These are phyloP conservation scores for Rapana venosa DNA, from an alignment of 2,888 invertebrate genomes.

Conservation along the genomic window DNA sequence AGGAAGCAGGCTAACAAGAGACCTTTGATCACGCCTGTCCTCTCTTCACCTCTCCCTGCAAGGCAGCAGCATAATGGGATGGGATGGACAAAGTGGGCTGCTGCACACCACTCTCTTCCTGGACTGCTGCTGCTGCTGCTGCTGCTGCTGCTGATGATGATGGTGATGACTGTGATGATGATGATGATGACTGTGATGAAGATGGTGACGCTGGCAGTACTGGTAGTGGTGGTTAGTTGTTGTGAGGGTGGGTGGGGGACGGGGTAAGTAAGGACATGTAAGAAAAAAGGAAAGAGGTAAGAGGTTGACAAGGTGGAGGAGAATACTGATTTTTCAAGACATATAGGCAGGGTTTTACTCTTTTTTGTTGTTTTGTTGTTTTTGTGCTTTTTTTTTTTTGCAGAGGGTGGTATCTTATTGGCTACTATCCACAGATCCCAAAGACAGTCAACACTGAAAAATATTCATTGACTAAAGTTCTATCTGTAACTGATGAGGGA, in stretches of 20 bases:
- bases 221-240: not conserved
- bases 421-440: too few relatives aligned
- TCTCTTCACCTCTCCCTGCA: too few relatives aligned
- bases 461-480: too few relatives aligned
- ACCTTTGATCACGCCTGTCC: not conserved
- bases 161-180: not conserved
- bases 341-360: not conserved
- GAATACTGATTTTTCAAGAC: not conserved
- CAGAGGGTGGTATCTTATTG: too few relatives aligned
- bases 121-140: not conserved
- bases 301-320: too few relatives aligned
- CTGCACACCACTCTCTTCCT: not conserved
- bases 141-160: too few relatives aligned
- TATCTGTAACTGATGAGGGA: too few relatives aligned
- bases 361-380: not conserved
- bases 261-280: not conserved
- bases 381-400: not conserved
- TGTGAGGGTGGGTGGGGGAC: not conserved
- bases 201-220: not conserved
- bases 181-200: not conserved
- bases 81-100: too few relatives aligned
- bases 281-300: too few relatives aligned
- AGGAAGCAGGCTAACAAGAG: not conserved
- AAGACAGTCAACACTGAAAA: too few relatives aligned
- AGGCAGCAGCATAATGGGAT: too few relatives aligned